Evolutionary conservation across 2,113 vertebrate species (phyloP), one percentile per base, ranked within the genome.

Genomic region (Bubo blakistoni): DNA sequence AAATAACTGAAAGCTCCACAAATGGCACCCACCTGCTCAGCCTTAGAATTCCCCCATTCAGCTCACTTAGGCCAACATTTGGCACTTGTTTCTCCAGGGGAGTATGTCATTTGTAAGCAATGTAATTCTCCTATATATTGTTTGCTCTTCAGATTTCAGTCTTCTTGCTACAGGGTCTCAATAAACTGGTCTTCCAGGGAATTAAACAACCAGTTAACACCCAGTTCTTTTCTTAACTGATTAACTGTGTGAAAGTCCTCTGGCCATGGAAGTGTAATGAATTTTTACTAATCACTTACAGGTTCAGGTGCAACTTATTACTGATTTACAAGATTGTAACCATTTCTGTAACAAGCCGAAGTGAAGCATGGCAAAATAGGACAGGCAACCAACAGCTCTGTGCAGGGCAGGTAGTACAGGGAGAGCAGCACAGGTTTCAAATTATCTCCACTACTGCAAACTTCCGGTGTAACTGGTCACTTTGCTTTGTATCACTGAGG

Each of bases 221-320:
- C 51, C 73, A 63, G 26, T 72, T 62, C 52, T 72, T 82, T 73
- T 47, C 86, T 85, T 63, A 72, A 96, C 94, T 96, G 94, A 96
- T 97, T 95, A 91, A 97, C 94, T 95, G 81, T 90, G 92, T 92
- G 87, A 96, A 97, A 90, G 89, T 92, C 91, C 94, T 95, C 91
- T 91, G 92, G 96, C 91, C 73, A 74, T 82, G 65, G 62, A 91
- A 92, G 65, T 34, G 22, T 72, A 97, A 80, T 85, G 49, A 63
- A 85, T 90, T 96, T 92, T 92, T 54, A 81, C 86, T 96, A 94
- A 96, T 95, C 67, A 47, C 92, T 95, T 90, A 72, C 86, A 92
- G 81, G 62, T 83, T 95, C 85, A 72, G 71, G 91, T 85, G 91
- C 90, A 93, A 70, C 42, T 92, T 88, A 97, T 97, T 96, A 97